Base-by-base conservation (phyloP, 2,113 vertebrate species). In the Agapornis roseicollis region DNA sequence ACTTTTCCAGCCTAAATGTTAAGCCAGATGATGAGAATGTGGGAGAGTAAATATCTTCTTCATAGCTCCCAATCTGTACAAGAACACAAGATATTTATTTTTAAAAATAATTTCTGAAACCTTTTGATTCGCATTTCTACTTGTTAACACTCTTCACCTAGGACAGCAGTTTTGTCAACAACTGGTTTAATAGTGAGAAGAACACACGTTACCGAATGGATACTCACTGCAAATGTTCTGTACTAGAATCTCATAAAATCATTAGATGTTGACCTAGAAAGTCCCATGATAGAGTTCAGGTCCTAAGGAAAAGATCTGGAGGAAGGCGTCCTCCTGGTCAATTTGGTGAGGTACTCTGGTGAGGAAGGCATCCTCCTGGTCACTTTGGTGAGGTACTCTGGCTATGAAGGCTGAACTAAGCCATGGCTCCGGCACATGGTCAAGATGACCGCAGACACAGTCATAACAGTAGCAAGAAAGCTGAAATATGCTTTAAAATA, bases 61-160 rank as follows among this genome's bases (percentile, higher is more conserved):
- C 0, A 0, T 31, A 78, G 27, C 22, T 66, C 39, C 37, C n/a
- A 37, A 2, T 27, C 10, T 74, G 22, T 53, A 31, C 8, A 17
- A n/a, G 35, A 58, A 28, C 4, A 33, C 20, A 53, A 37, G 4
- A n/a, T 35, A 10, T 15, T 49, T 52, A 3, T 53, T 83, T 56
- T 9, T 27, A 8, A 39, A 78, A 73, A 23, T 7, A 0, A 17
- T 41, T 33, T 44, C 8, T 4, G 6, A 8, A 8, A 81, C 7
- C 12, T 82, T 85, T 25, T 68, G n/a, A 25, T 63, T 37, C 15
- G 3, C 17, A 3, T 31, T 71, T 33, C 7, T 79, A 12, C 22
- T 92, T 72, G 42, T 28, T 78, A 85, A 56, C 12, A 3, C 23
- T 58, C 29, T 50, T n/a, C 56, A 53, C 31, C 8, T 35, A 29